Evolutionary conservation across 2,888 invertebrate genomes (phyloP).

Genomic region (Cephus pulcher): DNA sequence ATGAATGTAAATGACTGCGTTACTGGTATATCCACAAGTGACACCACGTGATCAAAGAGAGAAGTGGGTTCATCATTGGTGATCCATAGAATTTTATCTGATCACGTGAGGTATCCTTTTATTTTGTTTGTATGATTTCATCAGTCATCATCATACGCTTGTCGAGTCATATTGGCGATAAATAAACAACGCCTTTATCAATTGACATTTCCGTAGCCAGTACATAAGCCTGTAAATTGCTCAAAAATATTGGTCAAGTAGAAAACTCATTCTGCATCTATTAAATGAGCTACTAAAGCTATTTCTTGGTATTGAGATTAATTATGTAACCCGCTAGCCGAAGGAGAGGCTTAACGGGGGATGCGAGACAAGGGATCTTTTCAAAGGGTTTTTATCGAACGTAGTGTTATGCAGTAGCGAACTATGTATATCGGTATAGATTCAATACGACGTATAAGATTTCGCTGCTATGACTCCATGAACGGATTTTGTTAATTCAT

Average conservation of each 20-base stretch:
- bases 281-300: neutral
- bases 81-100: constrained; percentile 20
- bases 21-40: neutral
- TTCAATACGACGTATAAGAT: too few species aligned
- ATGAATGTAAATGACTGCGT: neutral
- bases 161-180: constrained; percentile 2
- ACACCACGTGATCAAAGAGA: neutral
- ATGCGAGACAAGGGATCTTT: too few species aligned
- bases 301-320: too few species aligned
- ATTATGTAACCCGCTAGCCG: too few species aligned
- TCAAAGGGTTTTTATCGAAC: too few species aligned
- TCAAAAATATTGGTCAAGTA: neutral
- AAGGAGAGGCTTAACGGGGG: too few species aligned
- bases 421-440: too few species aligned
- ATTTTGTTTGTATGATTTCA: constrained; percentile 23
- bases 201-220: neutral
- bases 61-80: constrained; percentile 6
- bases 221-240: neutral
- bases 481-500: too few species aligned
- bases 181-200: constrained; percentile 17
- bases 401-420: too few species aligned
- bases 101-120: constrained; percentile 24
- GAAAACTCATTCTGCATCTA: neutral
- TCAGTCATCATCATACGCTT: constrained; percentile 19
- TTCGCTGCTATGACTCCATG: too few species aligned